Percentiles rank a stretch among this genome's conserved stretches.
phyloP scores from a whole-genome alignment of 2,888 invertebrate species.

The Drosophila leonis region DNA sequence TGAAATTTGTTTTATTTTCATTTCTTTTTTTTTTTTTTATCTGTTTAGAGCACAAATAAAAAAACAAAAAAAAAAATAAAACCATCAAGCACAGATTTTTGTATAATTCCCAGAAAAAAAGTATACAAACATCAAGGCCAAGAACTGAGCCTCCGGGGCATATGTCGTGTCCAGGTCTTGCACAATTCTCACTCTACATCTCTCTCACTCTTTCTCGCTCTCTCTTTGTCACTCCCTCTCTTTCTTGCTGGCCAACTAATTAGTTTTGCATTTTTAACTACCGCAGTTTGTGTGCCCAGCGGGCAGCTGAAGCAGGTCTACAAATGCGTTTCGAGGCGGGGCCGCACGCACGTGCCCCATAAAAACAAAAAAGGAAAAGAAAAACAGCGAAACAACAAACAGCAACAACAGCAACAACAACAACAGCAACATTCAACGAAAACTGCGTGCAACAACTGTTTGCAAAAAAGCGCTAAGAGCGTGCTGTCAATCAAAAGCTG shows the following conservation, averaged over 20 bases:
- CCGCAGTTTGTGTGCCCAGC: slow-evolving; percentile 42
- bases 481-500: slow-evolving; percentile 62
- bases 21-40: not conserved
- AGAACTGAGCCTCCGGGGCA: slow-evolving; percentile 38
- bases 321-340: slow-evolving; percentile 22
- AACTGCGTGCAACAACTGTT: slow-evolving; percentile 54
- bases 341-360: slow-evolving; percentile 50
- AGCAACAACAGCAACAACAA: slow-evolving; percentile 8
- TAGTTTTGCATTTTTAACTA: slow-evolving; percentile 75
- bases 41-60: not conserved
- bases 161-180: slow-evolving; percentile 51
- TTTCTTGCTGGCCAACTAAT: slow-evolving; percentile 50
- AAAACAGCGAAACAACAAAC: slow-evolving; percentile 7
- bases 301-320: slow-evolving; percentile 19
- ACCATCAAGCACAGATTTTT: slow-evolving; percentile 9
- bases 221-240: not conserved
- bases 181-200: slow-evolving; percentile 13
- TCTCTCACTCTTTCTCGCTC: not conserved
- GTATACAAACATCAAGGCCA: slow-evolving; percentile 49
- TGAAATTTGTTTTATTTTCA: slow-evolving; percentile 7
- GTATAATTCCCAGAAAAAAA: not conserved
- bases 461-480: slow-evolving; percentile 56
- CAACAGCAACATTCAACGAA: slow-evolving; percentile 4
- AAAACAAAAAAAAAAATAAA: not conserved
- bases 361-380: slow-evolving; percentile 28